Evolutionary conservation across 2,888 invertebrate genomes (phyloP), one percentile per base, ranked within the genome.

Genomic region (Drosophila neonasuta): DNA sequence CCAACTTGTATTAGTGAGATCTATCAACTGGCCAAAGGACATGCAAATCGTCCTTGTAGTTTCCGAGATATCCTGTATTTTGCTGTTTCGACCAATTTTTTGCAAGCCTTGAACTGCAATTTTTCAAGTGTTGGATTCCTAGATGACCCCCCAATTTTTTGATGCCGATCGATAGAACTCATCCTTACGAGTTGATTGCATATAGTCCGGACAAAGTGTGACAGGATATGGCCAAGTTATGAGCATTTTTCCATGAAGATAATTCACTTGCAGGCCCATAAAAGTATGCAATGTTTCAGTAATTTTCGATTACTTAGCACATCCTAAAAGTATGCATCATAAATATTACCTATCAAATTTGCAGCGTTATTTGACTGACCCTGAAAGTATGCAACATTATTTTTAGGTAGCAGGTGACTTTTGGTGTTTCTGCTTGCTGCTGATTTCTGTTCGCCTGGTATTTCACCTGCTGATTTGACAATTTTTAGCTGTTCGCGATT

Each of bases 11-110:
- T 39, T 3, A 10, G 10, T 7, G 1, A 11, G 39, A 10, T 8
- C 51, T 41, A 29, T 6, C n/a, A 41, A 2, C 13, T n/a, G 9
- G 9, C n/a, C 29, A 29, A 48, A 56, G 39, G 13, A 15, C 29
- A 48, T 39, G 13, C 8, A 11, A 39, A 48, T 46, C 10, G 56
- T 56, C 29, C 15, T 36, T 46, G 39, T 29, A 13, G 17, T 36
- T 48, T 15, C 2, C 9, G 34, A 39, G 36, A 10, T 46, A 56
- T 46, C 29, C 15, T 11, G n/a, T 39, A 39, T 51, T 36, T 13
- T 20, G 2, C n/a, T n/a, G 1, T 41, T 39, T 51, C 2, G 15
- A 4, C 7, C 13, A 10, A 13, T 10, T 11, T 17, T 13, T 17
- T 44, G 6, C 10, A 11, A 0, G 10, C 20, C 17, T 11, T 10